Evolutionary conservation across 2,797 vertebrate genomes (phyloP).

Genomic region (Ammospiza maritima): DNA sequence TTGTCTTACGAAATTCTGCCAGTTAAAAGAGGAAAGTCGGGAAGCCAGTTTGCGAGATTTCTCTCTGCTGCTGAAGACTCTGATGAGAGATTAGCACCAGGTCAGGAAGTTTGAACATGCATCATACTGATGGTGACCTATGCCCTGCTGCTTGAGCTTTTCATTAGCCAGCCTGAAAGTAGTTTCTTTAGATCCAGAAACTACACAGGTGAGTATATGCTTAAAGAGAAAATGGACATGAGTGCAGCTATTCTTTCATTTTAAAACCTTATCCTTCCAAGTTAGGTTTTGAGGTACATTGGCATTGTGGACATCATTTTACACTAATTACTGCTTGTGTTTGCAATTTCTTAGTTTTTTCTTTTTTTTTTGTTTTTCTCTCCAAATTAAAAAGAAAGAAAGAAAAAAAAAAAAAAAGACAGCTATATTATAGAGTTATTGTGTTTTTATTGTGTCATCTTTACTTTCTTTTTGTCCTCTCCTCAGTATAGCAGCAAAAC

Average conservation of each 20-base stretch:
- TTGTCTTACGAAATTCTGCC: not conserved
- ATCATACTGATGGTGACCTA: not conserved
- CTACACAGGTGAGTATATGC: not conserved
- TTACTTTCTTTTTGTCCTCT: not conserved
- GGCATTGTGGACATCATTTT: not conserved
- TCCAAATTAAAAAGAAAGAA: not conserved
- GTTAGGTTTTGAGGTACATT: not conserved
- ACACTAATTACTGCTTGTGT: not conserved
- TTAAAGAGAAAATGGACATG: not conserved
- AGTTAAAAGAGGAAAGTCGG: not conserved
- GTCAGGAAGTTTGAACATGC: not conserved
- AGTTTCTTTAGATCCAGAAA: not conserved
- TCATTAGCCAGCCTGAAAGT: not conserved
- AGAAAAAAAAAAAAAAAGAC: rapidly evolving
- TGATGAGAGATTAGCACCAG: not conserved
- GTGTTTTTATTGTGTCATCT: rapidly evolving
- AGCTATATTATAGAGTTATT: not conserved
- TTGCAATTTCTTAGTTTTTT: not conserved
- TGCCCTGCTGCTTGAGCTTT: not conserved
- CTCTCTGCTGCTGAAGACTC: not conserved
- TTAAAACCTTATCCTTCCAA: not conserved
- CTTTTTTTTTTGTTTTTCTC: not conserved
- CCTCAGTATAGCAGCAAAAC: not conserved
- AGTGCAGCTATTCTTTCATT: not conserved
- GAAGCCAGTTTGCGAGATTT: not conserved